phyloP scores from a whole-genome alignment of 2,888 invertebrate genomes.

The Hydraecia micacea region DNA sequence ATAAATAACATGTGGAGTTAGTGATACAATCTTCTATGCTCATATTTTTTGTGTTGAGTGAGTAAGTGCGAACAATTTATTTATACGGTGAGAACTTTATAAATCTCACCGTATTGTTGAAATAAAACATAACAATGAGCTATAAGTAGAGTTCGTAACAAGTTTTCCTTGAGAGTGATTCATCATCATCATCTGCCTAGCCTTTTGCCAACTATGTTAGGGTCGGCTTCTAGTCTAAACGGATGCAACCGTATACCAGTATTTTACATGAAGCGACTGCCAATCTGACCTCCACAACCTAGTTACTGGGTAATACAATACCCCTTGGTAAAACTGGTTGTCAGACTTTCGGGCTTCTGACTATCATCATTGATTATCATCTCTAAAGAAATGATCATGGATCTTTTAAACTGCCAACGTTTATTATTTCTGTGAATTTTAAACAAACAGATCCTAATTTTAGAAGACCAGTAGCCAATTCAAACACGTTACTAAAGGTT shows the following conservation, averaged over 20 bases:
- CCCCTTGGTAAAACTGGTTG: no score
- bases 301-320: not conserved
- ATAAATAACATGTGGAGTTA: not conserved
- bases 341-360: no score
- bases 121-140: constrained; percentile 9
- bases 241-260: not conserved
- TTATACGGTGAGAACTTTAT: constrained; percentile 39
- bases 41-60: not conserved
- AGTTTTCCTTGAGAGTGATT: not conserved
- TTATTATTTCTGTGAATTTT: not conserved
- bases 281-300: not conserved
- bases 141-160: not conserved
- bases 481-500: constrained; percentile 21
- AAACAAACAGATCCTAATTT: not conserved
- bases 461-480: constrained; percentile 39
- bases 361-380: no score
- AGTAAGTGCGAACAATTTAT: constrained; percentile 5
- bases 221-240: not conserved
- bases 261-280: not conserved
- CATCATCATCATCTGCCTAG: not conserved
- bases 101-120: constrained; percentile 17
- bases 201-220: not conserved
- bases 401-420: not conserved
- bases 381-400: no score
- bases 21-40: constrained; percentile 3